Evolutionary conservation across 2,113 vertebrate species (phyloP), one percentile per base, ranked within the genome.

Genomic region (Sinocyclocheilus anshuiensis): DNA sequence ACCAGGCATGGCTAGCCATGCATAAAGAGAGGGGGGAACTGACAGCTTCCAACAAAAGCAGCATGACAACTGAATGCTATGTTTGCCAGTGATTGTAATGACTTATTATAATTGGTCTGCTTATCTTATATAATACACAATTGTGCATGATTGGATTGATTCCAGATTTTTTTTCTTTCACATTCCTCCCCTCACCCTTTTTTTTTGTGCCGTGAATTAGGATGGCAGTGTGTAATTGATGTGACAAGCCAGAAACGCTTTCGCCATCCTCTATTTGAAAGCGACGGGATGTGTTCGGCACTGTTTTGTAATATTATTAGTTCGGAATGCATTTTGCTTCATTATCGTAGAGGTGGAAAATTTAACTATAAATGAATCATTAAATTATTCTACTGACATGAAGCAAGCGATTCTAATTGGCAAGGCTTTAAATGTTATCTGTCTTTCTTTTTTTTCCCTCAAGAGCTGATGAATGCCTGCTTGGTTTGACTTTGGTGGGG

Each of bases 261-360:
- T 71, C 63, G 57, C 63, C 53, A 39, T 67, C 15, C 45, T 75
- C 29, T 63, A 42, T 50, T 24, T 61, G 36, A 22, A 86, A 53
- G 42, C 53, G 72, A 39, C 50, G 87, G 85, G 61, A 74, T 90
- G 90, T 90, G 88, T 59, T 79, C 85, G 59, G 86, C 86, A 82
- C 74, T 86, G 77, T 92, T 93, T 86, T 90, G 90, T 91, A 91
- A 93, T 88, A 90, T 93, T 91, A 93, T 93, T 92, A 91, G 88
- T 77, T 89, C 78, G 89, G 84, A 89, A 92, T 91, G 89, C 85
- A 82, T 84, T 87, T 50, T 26, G 15, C 57, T 61, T 90, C 86
- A 92, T 90, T 93, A 90, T 90, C 91, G 79, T 85, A 84, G 74
- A 77, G 85, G 88, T 91, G 91, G 87, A 87, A 91, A 89, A 92